Percentiles rank a stretch among this genome's conserved stretches.
Conservation (phyloP, 2,888 invertebrate species). For the Pseudococcus jackbeardsleyi region DNA sequence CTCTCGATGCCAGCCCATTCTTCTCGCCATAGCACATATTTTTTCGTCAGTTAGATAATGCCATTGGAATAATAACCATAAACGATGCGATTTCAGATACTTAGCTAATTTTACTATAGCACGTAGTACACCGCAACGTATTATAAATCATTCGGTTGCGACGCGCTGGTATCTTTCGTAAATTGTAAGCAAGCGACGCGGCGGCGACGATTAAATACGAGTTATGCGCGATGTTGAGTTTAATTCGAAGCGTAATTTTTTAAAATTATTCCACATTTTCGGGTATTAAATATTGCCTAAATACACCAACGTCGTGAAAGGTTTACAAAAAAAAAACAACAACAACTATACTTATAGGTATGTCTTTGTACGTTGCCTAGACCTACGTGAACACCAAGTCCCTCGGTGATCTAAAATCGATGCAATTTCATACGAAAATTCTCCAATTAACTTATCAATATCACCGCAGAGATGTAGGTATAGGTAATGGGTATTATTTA, state of each 20-base stretch:
- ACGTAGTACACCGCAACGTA: background rate
- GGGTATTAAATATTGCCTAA: background rate
- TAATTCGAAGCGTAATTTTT: background rate
- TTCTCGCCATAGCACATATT: background rate
- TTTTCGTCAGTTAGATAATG: background rate
- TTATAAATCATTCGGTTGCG: background rate
- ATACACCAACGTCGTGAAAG: background rate
- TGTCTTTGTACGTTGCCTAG: too few species aligned
- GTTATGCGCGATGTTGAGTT: background rate
- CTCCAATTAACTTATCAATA: background rate
- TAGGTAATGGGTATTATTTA: background rate
- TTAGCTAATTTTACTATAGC: background rate
- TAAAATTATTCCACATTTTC: slow-evolving; percentile 1
- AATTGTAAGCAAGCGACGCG: background rate
- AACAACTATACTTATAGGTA: too few species aligned
- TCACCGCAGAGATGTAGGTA: too few species aligned
- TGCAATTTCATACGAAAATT: background rate
- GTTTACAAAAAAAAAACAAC: too few species aligned
- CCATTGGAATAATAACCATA: slow-evolving; percentile 4
- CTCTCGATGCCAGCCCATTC: background rate
- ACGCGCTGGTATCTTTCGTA: background rate
- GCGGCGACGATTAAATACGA: background rate
- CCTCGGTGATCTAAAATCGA: too few species aligned
- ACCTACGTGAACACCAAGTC: too few species aligned
- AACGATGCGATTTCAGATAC: background rate